Evolutionary conservation across 1,140 invertebrate genomes (phyloP).

Genomic region (Trichomalopsis sarcophagae): DNA sequence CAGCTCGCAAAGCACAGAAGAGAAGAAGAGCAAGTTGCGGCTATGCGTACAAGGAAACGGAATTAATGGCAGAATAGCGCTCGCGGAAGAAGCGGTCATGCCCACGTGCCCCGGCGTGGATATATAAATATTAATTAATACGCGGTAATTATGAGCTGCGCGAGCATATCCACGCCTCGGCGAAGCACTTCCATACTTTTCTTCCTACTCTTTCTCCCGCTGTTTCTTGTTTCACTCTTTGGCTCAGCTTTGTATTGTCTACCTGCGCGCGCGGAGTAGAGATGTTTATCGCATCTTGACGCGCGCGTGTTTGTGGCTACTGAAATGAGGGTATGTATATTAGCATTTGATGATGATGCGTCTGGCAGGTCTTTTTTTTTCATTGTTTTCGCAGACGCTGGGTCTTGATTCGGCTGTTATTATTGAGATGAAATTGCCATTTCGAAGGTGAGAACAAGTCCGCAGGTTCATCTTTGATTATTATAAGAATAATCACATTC

Average conservation of each 20-base stretch:
- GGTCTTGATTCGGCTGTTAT: too few relatives aligned
- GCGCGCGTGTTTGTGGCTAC: neutral
- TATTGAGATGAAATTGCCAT: too few relatives aligned
- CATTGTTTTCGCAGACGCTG: neutral
- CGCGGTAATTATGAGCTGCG: constrained; percentile 38
- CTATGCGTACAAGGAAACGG: constrained; percentile 19
- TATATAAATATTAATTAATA: constrained; percentile 51
- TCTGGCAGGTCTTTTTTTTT: neutral
- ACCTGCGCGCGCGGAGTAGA: too few relatives aligned
- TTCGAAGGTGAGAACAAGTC: too few relatives aligned
- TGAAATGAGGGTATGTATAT: neutral
- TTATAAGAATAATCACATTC: too few relatives aligned
- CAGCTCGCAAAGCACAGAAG: neutral
- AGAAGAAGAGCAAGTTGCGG: neutral
- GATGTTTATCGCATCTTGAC: neutral
- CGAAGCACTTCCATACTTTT: neutral
- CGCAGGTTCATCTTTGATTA: too few relatives aligned
- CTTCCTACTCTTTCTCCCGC: neutral
- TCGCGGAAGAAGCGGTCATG: constrained; percentile 14
- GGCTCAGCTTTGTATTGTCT: neutral
- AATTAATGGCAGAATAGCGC: constrained; percentile 24
- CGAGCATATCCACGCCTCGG: constrained; percentile 22
- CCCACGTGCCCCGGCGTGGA: constrained; percentile 4
- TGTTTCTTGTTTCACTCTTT: constrained; percentile 18
- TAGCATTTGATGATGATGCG: constrained; percentile 37